A percentile compares a stretch with the other conserved stretches of the same genome.
These are phyloP conservation scores for Trididemnum nubilum DNA, from an alignment of 23 tunicate species.

Conservation along the genomic window DNA sequence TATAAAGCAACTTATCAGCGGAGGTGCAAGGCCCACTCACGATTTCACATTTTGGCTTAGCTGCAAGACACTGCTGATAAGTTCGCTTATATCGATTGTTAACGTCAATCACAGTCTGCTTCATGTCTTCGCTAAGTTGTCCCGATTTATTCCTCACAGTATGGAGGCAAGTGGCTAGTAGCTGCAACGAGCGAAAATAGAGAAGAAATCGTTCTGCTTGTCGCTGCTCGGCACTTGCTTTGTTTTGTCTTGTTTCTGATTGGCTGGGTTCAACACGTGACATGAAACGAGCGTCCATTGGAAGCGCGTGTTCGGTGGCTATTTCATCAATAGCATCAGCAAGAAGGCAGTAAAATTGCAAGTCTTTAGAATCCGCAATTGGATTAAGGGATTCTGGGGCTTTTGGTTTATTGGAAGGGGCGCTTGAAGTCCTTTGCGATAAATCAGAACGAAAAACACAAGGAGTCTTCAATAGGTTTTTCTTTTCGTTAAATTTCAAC, in stretches of 20 bases:
- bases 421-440: background rate
- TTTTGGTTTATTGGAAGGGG: background rate
- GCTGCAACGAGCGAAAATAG: conserved; percentile 68
- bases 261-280: conserved; percentile 25
- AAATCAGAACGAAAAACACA: background rate
- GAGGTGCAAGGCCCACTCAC: conserved; percentile 35
- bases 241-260: background rate
- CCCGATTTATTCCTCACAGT: conserved; percentile 69
- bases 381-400: background rate
- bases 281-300: conserved; percentile 34
- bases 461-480: conserved; percentile 23
- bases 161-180: conserved; percentile 82
- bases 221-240: conserved; percentile 49
- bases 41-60: conserved; percentile 46
- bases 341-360: conserved; percentile 55
- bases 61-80: conserved; percentile 52
- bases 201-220: conserved; percentile 83
- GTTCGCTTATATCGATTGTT: conserved; percentile 66
- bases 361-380: background rate
- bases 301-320: conserved; percentile 61
- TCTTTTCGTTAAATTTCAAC: conserved; percentile 33
- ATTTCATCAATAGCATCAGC: conserved; percentile 57
- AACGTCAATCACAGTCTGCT: conserved; percentile 23
- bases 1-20: conserved; percentile 79
- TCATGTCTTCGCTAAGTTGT: conserved; percentile 39